Evolutionary conservation across 2,113 vertebrate genomes (phyloP), one percentile per base, ranked within the genome.

Genomic region (Monopterus albus): DNA sequence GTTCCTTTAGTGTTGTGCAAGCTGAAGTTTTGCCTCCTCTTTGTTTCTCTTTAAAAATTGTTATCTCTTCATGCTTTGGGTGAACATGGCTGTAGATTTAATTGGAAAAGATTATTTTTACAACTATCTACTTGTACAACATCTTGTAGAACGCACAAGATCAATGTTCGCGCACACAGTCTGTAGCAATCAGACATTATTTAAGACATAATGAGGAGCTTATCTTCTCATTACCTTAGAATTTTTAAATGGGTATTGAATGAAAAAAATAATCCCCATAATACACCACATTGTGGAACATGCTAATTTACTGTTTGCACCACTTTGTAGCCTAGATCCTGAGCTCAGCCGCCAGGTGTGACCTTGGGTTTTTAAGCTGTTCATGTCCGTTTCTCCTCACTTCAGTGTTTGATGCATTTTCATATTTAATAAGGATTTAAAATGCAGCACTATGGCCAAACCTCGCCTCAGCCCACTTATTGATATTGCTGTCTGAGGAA

Each of bases 141-240:
- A n/a, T n/a, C n/a, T n/a, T n/a, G n/a, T n/a, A n/a, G n/a, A n/a
- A n/a, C n/a, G n/a, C n/a, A n/a, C n/a, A n/a, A n/a, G 42, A 65
- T 47, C 45, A 17, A 13, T n/a, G 47, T 53, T 64, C 20, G 8
- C 14, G 18, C 10, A 42, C 20, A 56, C 7, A 43, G 52, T 61
- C 39, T 43, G 56, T 46, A n/a, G n/a, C 20, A 20, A 25, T 45
- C 15, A 52, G 50, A 68, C 33, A 18, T 65, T 21, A 38, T 46
- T 26, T 36, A 1, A 33, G 20, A 58, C 38, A 13, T 47, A 43
- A 21, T 35, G 2, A 65, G n/a, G 15, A 13, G 12, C 47, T 53
- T 55, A 72, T 65, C 52, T 38, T 11, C 2, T 31, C 20, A n/a
- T 50, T 33, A 11, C 1, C 53, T 80, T 26, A 23, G 26, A 18